A percentile compares a stretch with the other conserved stretches of the same genome.
Evolutionary conservation across 1,140 invertebrate species (phyloP).

Genomic region (Plutomurus gul): DNA sequence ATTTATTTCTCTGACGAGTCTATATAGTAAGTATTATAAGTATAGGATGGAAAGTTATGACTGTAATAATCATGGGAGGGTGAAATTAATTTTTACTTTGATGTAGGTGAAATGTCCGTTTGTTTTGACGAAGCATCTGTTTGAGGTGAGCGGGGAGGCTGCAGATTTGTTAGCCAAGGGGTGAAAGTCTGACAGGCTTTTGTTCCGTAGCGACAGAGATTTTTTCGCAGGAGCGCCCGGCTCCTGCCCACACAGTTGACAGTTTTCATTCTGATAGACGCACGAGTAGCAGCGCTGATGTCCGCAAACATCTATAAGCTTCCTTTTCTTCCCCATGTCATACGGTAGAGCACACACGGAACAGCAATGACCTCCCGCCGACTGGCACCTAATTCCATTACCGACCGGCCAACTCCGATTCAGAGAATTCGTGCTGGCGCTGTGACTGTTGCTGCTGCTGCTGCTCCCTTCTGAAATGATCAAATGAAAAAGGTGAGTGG

Average conservation of each 20-base stretch:
- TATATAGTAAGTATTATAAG: neutral
- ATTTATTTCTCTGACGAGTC: neutral
- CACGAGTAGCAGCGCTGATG: slow-evolving; percentile 93
- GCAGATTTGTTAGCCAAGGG: neutral
- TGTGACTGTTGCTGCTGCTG: neutral
- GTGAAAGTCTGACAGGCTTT: slow-evolving; percentile 6
- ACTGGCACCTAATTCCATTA: slow-evolving; percentile 13
- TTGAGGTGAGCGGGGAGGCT: slow-evolving; percentile 57
- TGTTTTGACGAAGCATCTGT: slow-evolving; percentile 57
- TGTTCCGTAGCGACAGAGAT: slow-evolving; percentile 18
- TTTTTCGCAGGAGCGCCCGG: slow-evolving; percentile 38
- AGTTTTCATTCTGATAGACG: slow-evolving; percentile 86
- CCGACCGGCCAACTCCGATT: slow-evolving; percentile 10
- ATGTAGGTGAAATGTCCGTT: slow-evolving; percentile 35
- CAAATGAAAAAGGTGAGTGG: neutral
- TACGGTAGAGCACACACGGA: slow-evolving; percentile 74
- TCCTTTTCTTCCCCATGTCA: slow-evolving; percentile 91
- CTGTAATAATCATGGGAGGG: neutral
- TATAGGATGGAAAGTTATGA: neutral
- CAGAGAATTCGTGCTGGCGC: neutral
- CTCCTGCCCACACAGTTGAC: slow-evolving; percentile 74
- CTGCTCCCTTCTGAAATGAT: neutral
- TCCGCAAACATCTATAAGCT: slow-evolving; percentile 89
- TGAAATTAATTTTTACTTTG: neutral
- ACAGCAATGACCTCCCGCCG: slow-evolving; percentile 44